Conservation (phyloP, 1,140 invertebrate genomes). For the Dendroctonus valens region DNA sequence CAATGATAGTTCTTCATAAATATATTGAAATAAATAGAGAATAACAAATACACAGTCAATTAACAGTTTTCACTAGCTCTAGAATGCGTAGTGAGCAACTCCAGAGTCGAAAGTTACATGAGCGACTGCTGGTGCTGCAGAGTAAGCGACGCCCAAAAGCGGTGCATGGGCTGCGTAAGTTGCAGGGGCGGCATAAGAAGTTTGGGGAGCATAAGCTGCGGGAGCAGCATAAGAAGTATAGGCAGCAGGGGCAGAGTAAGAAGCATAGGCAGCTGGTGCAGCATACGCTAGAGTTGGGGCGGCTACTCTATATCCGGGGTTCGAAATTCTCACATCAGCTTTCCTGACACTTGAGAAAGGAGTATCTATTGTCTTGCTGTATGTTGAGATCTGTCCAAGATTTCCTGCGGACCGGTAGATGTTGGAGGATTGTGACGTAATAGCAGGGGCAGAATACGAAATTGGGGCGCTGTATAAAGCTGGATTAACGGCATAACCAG, state of each 20-base stretch:
- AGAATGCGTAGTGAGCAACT: conserved; percentile 55
- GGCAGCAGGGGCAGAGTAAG: conserved; percentile 29
- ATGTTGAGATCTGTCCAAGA: conserved; percentile 62
- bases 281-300: conserved; percentile 34
- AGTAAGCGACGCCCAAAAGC: conserved; percentile 52
- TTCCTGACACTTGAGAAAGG: conserved; percentile 68
- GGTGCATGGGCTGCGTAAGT: conserved; percentile 49
- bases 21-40: no score
- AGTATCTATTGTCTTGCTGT: conserved; percentile 64
- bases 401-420: conserved; percentile 62
- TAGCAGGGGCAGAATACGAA: conserved; percentile 46
- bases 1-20: no score
- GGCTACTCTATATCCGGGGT: conserved; percentile 56
- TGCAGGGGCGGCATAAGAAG: conserved; percentile 44
- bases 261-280: conserved; percentile 48
- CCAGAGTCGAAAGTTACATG: conserved; percentile 64
- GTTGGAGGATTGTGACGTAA: conserved; percentile 62
- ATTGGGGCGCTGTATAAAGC: conserved; percentile 46
- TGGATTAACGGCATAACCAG: conserved; percentile 25
- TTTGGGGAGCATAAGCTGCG: conserved; percentile 48
- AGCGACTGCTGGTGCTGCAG: conserved; percentile 64
- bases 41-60: no score
- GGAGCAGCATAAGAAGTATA: conserved; percentile 49
- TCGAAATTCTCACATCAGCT: conserved; percentile 62
- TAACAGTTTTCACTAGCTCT: not conserved